Evolutionary conservation across 2,888 invertebrate genomes (phyloP).

Genomic region (Apodemia zela): DNA sequence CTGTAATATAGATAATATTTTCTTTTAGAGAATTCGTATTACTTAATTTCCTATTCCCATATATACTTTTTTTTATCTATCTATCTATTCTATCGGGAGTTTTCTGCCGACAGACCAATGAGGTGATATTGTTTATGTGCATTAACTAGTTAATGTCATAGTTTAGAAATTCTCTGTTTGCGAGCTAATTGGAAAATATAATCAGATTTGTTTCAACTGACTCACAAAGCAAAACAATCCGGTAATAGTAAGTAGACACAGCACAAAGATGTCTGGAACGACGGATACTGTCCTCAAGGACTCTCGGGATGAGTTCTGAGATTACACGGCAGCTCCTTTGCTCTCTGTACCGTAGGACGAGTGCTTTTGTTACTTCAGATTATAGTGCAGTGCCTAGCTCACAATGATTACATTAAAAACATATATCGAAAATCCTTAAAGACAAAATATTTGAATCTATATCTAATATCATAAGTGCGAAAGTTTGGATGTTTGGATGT

Average conservation of each 20-base stretch:
- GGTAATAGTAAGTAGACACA: neutral
- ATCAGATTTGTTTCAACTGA: neutral
- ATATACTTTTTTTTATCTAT: too few relatives aligned
- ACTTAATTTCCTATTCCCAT: too few relatives aligned
- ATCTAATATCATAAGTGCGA: too few relatives aligned
- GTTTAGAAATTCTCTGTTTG: neutral
- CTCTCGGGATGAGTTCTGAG: conserved; percentile 7
- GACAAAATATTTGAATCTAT: too few relatives aligned
- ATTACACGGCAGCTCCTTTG: conserved; percentile 2
- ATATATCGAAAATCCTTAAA: too few relatives aligned
- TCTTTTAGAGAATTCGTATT: too few relatives aligned
- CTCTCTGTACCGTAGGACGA: neutral
- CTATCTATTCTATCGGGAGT: too few relatives aligned
- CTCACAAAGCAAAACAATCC: neutral
- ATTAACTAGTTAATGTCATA: neutral
- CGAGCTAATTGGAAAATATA: neutral
- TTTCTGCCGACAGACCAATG: too few relatives aligned
- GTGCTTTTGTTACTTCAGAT: conserved; percentile 3
- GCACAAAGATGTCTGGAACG: neutral
- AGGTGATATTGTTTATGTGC: neutral
- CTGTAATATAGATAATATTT: too few relatives aligned
- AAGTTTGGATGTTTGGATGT: too few relatives aligned
- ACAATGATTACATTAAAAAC: too few relatives aligned
- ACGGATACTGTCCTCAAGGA: neutral
- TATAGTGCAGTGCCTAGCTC: neutral